Evolutionary conservation across 2,113 vertebrate species (phyloP).

Genomic region (Mionectes macconnelli): DNA sequence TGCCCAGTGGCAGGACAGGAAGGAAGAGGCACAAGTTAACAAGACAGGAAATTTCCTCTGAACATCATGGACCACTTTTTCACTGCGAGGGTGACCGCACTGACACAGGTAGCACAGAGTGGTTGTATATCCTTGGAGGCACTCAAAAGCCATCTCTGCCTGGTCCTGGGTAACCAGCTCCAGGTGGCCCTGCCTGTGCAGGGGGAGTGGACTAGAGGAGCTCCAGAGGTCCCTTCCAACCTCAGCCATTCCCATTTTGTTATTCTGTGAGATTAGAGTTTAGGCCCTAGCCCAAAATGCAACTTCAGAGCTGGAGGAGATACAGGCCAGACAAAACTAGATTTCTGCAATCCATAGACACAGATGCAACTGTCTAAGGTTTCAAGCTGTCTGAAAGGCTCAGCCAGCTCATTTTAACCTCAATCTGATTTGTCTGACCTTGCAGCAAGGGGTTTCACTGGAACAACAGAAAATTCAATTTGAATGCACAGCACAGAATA

Average conservation of each 20-base stretch:
- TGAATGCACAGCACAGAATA: not conserved
- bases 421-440: conserved; percentile 6
- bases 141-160: not conserved
- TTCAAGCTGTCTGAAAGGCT: not conserved
- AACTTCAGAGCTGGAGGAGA: not conserved
- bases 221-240: not conserved
- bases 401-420: not conserved
- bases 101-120: not conserved
- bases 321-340: not conserved
- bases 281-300: not conserved
- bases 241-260: not conserved
- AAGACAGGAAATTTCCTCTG: not conserved
- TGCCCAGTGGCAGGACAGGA: not conserved
- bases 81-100: not conserved
- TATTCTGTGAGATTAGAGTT: not conserved
- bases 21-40: not conserved
- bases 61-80: not conserved
- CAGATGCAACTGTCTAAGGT: not conserved
- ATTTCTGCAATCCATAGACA: not conserved
- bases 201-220: accelerated
- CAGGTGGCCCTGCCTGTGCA: not conserved
- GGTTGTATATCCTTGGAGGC: not conserved
- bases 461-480: not conserved
- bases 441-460: conserved; percentile 17
- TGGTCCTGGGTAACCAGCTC: not conserved